Percentiles rank a stretch among this genome's conserved stretches.
These are phyloP conservation scores for Pelecanus crispus DNA, from an alignment of 2,113 vertebrate species.

Conservation along the genomic window DNA sequence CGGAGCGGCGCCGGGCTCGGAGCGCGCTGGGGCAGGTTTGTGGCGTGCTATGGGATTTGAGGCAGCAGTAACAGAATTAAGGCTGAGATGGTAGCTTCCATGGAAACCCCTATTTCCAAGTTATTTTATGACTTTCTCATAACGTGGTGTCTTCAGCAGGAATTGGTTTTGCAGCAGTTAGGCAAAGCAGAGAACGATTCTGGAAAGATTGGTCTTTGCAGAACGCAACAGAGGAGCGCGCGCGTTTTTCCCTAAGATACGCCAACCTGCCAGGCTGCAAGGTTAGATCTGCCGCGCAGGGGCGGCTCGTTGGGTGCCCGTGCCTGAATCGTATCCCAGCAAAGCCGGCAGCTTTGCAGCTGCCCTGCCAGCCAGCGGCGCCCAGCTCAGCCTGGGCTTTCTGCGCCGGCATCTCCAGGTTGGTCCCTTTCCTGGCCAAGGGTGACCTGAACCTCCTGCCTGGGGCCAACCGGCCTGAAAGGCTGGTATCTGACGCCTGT, in stretches of 20 bases:
- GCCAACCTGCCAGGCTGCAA: not conserved
- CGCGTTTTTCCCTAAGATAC: fast-evolving
- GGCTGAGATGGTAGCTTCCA: not conserved
- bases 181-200: not conserved
- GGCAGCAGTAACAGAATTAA: not conserved
- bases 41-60: not conserved
- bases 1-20: not conserved
- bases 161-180: not conserved
- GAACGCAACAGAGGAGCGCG: fast-evolving
- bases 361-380: not conserved
- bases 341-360: no score
- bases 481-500: fast-evolving
- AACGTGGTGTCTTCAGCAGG: not conserved
- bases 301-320: fast-evolving
- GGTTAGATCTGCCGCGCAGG: fast-evolving
- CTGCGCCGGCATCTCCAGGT: not conserved
- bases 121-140: not conserved
- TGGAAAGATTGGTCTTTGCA: not conserved
- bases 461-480: not conserved
- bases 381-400: not conserved
- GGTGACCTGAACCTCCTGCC: not conserved
- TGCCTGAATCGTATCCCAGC: fast-evolving
- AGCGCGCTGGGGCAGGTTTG: fast-evolving
- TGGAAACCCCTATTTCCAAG: constrained; percentile 8
- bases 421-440: not conserved